Evolutionary conservation across 2,797 vertebrate species (phyloP).

Genomic region (Sparus aurata): DNA sequence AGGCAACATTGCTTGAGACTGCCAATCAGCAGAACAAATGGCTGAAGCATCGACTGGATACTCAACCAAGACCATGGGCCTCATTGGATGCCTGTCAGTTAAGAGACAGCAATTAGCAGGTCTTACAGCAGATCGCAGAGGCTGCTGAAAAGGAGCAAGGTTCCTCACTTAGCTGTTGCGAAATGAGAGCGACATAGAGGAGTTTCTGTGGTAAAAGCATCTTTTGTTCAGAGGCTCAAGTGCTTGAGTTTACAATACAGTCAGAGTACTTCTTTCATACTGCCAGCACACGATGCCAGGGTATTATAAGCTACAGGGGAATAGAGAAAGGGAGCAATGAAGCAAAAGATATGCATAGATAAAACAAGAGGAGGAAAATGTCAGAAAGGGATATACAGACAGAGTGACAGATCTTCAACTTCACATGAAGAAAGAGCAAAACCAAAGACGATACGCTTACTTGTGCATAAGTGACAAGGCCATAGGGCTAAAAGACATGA

Average conservation of each 20-base stretch:
- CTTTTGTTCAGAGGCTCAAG: slow-evolving; percentile 50
- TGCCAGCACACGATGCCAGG: slow-evolving; percentile 8
- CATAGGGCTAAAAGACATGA: background rate
- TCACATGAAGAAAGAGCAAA: background rate
- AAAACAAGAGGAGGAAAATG: slow-evolving; percentile 4
- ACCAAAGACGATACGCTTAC: background rate
- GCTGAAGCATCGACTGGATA: slow-evolving; percentile 54
- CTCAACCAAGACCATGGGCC: slow-evolving; percentile 53
- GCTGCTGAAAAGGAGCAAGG: slow-evolving; percentile 52
- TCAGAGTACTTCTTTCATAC: slow-evolving; percentile 42
- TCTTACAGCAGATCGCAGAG: slow-evolving; percentile 50
- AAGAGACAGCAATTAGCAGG: slow-evolving; percentile 65
- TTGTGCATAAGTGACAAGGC: background rate
- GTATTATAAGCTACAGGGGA: slow-evolving; percentile 12
- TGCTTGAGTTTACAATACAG: slow-evolving; percentile 40
- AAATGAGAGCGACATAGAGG: slow-evolving; percentile 38
- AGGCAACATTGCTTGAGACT: slow-evolving; percentile 24
- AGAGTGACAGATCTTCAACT: background rate
- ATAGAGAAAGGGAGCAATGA: slow-evolving; percentile 11
- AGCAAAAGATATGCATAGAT: slow-evolving; percentile 1
- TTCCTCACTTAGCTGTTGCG: slow-evolving; percentile 43
- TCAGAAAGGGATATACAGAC: slow-evolving; percentile 5
- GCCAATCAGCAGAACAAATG: slow-evolving; percentile 62
- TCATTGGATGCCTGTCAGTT: slow-evolving; percentile 65
- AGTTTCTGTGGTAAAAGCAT: slow-evolving; percentile 44